Evolutionary conservation across 2,888 invertebrate genomes (phyloP).

Genomic region (Drosophila cognata): DNA sequence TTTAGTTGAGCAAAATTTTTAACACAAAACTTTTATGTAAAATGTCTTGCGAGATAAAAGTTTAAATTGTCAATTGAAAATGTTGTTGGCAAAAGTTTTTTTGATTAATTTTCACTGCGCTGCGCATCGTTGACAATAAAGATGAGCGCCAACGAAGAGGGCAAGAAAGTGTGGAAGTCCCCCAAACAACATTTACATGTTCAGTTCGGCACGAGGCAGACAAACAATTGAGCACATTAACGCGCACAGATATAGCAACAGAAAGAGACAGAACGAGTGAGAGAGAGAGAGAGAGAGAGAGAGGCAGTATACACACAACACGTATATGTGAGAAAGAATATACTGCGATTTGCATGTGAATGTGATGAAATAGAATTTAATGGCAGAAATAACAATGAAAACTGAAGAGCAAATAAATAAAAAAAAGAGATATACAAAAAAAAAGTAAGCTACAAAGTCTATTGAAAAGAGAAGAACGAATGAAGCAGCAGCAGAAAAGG

Average conservation of each 20-base stretch:
- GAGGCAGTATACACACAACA: not conserved
- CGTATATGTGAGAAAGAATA: slow-evolving; percentile 22
- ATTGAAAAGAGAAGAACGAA: slow-evolving; percentile 21
- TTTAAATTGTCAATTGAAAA: slow-evolving; percentile 84
- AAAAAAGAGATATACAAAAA: slow-evolving; percentile 15
- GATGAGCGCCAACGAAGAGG: slow-evolving; percentile 30
- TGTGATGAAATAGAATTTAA: slow-evolving; percentile 77
- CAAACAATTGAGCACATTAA: slow-evolving; percentile 81
- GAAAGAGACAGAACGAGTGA: slow-evolving; percentile 3
- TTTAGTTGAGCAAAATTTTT: slow-evolving; percentile 73
- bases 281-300: not conserved
- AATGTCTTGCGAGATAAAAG: slow-evolving; percentile 82
- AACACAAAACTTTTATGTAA: slow-evolving; percentile 81
- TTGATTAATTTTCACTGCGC: slow-evolving; percentile 83
- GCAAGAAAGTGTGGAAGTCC: slow-evolving; percentile 47
- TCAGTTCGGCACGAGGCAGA: slow-evolving; percentile 56
- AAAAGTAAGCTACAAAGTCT: slow-evolving; percentile 56
- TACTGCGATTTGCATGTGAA: slow-evolving; percentile 73
- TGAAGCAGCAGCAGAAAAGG: slow-evolving; percentile 1
- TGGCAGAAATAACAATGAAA: slow-evolving; percentile 63
- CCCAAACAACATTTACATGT: slow-evolving; percentile 56
- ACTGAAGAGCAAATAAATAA: slow-evolving; percentile 71
- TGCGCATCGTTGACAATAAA: slow-evolving; percentile 69
- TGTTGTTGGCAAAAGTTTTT: slow-evolving; percentile 84
- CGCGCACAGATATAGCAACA: slow-evolving; percentile 51